phyloP scores from a whole-genome alignment of 2,888 invertebrate genomes.

The Eupithecia vulgata region DNA sequence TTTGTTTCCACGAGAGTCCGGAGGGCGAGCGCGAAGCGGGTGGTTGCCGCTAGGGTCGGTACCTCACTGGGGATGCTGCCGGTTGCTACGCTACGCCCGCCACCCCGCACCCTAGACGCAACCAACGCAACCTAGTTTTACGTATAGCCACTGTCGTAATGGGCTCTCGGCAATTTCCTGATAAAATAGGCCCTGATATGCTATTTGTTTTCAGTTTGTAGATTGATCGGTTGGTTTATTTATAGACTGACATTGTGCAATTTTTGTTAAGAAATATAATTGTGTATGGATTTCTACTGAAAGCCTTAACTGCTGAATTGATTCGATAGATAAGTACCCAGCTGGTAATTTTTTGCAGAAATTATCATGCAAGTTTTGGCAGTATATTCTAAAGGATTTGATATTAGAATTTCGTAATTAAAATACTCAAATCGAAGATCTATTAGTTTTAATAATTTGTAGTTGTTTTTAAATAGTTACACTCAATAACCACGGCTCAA shows the following conservation, averaged over 20 bases:
- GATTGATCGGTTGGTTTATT: conserved; percentile 33
- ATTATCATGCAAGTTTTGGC: too few relatives aligned
- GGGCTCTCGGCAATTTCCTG: conserved; percentile 80
- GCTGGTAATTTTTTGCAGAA: too few relatives aligned
- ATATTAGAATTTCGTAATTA: too few relatives aligned
- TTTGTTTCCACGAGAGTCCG: conserved; percentile 50
- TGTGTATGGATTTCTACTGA: neutral
- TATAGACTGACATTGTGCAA: conserved; percentile 10
- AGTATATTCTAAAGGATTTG: too few relatives aligned
- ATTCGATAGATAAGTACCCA: neutral
- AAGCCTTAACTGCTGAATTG: neutral
- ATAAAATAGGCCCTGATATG: conserved; percentile 70
- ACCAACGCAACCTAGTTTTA: conserved; percentile 82
- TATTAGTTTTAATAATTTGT: neutral
- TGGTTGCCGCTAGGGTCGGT: conserved; percentile 59
- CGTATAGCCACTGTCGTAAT: conserved; percentile 79
- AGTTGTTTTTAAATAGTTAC: neutral
- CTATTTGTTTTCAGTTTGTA: conserved; percentile 55
- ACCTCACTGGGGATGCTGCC: conserved; percentile 81
- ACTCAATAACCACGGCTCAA: neutral
- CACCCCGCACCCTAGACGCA: conserved; percentile 76
- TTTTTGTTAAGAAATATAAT: neutral
- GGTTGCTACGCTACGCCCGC: conserved; percentile 80
- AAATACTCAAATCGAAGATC: too few relatives aligned
- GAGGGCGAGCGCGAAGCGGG: conserved; percentile 58